Base-by-base conservation (phyloP, 2,888 invertebrate species). In the Euzophera pinguis region DNA sequence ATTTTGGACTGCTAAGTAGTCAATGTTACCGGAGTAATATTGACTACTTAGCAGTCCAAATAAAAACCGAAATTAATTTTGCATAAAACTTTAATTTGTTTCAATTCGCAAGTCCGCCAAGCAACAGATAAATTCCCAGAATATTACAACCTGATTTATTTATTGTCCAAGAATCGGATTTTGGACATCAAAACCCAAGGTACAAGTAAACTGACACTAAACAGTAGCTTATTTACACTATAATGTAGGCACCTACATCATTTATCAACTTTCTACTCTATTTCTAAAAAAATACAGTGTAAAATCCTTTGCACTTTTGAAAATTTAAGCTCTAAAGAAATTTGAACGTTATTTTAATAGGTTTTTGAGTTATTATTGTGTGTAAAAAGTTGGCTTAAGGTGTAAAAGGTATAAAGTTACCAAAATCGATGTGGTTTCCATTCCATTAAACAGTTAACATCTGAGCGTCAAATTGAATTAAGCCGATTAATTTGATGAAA, bases 361-460 rank as follows among this genome's bases (percentile, higher is more conserved):
- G 0, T 0, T 0, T 47, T 71, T 76, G 59, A 59, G 70, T 68
- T 16, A 8, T 3, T 57, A 72, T 78, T 10, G 34, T 13, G 42
- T 56, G 27, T 34, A 2, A 3, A 6, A 0, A 35, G 1, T 47
- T 22, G 39, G 41, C 53, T 55, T 51, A 59, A 62, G 67, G 71
- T 73, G 64, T 67, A 67, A 58, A 65, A 59, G 61, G 75, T 82
- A 71, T 88, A 75, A 56, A 65, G 77, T 89, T 89, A 81, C 87
- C 86, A 78, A 82, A 84, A 81, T 79, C 78, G 69, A 75, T 73
- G 79, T 65, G 75, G 86, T 88, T 88, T 87, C 82, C 87, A 74
- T 68, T 58, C 78, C 81, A 85, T 89, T 88, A 76, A 77, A 75
- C 78, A 71, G 72, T 77, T 75, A 82, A 81, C 83, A 81, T 84